Evolutionary conservation across 2,888 invertebrate genomes (phyloP), one percentile per base, ranked within the genome.

Genomic region (Endomychus coccineus): DNA sequence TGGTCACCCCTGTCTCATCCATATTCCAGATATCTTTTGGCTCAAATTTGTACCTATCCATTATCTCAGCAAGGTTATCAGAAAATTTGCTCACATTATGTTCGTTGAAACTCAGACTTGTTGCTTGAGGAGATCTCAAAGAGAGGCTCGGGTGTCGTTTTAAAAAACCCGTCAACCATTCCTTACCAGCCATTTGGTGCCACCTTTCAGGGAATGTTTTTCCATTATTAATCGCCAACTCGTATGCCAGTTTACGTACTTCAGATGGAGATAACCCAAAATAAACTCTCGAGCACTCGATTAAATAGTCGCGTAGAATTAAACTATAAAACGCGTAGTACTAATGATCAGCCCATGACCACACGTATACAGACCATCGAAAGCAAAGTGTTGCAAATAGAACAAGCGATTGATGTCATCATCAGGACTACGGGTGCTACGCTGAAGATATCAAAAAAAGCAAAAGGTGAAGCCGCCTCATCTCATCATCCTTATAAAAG

Each of bases 1-100:
- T 60, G 2, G 61, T 60, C 1, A 63, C 45, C 1, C 58, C 62
- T 2, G 58, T 56, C 46, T 64, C 59, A 32, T 62, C 61, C 22
- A 58, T 41, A 43, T 65, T 65, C 44, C 48, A 64, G 17, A 64
- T 61, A 36, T 56, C 47, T 24, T 17, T 12, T 29, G 29, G 29
- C 4, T 9, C 11, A 16, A 36, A 22, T 9, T 36, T 28, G 19
- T 17, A 27, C 34, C 16, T 31, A 19, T 19, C 22, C 21, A 31
- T 25, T 23, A 48, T 49, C 30, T 24, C 31, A 36, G 13, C 5
- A 16, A 54, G 34, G 29, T 50, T 48, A 14, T 48, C 42, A 53
- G 25, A 59, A 36, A 47, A 48, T 3, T 1, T 9, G 16, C 16
- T 29, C 3, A 45, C 41, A 40, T 51, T 53, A 13, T 27, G 34